phyloP scores from a whole-genome alignment of 2,797 vertebrate genomes.

The Rousettus madagascariensis region DNA sequence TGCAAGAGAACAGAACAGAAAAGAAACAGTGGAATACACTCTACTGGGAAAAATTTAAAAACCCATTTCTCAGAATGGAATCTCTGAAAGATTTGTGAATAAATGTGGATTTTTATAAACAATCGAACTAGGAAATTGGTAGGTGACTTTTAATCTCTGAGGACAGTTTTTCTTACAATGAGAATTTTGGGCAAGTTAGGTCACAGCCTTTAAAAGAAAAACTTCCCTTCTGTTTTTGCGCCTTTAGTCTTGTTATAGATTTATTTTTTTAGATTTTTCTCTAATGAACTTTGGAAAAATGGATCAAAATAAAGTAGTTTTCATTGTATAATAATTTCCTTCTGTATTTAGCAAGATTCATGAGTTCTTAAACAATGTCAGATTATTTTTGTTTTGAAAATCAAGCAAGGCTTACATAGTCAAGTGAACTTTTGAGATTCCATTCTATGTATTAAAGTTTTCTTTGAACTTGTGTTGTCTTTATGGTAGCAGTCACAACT shows the following conservation, averaged over 20 bases:
- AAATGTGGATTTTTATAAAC: conserved; percentile 29
- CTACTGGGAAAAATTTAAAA: background rate
- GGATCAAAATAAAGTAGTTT: conserved; percentile 28
- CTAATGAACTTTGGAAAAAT: background rate
- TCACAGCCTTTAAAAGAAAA: conserved; percentile 21
- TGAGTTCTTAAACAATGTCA: background rate
- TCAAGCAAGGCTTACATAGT: background rate
- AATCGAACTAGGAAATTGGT: background rate
- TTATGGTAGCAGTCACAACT: background rate
- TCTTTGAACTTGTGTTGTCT: background rate
- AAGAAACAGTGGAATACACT: background rate
- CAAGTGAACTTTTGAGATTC: background rate
- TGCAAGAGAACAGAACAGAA: background rate
- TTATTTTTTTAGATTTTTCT: background rate
- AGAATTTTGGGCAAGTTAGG: background rate
- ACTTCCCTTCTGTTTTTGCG: background rate
- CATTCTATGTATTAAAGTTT: background rate
- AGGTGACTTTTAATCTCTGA: background rate
- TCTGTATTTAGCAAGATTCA: background rate
- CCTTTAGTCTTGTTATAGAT: background rate
- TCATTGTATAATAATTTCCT: background rate
- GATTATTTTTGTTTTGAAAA: background rate
- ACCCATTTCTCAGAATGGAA: background rate
- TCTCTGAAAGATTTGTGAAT: background rate
- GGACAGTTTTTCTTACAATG: conserved; percentile 7